phyloP scores from a whole-genome alignment of 2,113 vertebrate genomes.

The Datnioides undecimradiatus region DNA sequence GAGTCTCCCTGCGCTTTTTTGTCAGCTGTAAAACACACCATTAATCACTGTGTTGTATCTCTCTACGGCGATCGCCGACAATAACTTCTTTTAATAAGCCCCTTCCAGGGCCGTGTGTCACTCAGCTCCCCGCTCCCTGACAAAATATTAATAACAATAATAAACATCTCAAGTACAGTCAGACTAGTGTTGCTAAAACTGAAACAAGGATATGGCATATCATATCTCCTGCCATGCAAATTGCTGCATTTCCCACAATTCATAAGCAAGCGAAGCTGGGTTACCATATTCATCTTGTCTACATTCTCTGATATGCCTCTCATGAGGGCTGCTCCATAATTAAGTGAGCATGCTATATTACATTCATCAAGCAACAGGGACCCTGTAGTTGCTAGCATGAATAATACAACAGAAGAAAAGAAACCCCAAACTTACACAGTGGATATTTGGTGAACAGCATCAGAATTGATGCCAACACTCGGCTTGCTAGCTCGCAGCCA shows the following conservation, averaged over 20 bases:
- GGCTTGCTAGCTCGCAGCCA: slow-evolving; percentile 31
- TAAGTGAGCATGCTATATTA: slow-evolving; percentile 71
- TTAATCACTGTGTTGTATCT: slow-evolving; percentile 77
- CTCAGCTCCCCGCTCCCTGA: slow-evolving; percentile 70
- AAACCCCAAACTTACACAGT: slow-evolving; percentile 46
- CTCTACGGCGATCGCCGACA: slow-evolving; percentile 65
- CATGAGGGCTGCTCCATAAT: slow-evolving; percentile 73
- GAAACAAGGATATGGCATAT: slow-evolving; percentile 46
- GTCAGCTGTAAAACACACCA: slow-evolving; percentile 75
- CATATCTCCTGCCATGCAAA: slow-evolving; percentile 67
- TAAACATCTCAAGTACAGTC: slow-evolving; percentile 66
- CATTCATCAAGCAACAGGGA: slow-evolving; percentile 70
- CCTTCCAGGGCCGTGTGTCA: slow-evolving; percentile 69
- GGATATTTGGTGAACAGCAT: slow-evolving; percentile 52
- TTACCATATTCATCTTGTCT: slow-evolving; percentile 69
- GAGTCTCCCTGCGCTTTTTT: slow-evolving; percentile 57
- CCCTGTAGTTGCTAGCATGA: slow-evolving; percentile 56
- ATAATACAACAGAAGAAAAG: slow-evolving; percentile 68
- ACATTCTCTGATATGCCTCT: slow-evolving; percentile 65
- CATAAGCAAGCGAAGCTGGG: slow-evolving; percentile 54
- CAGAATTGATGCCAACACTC: slow-evolving; percentile 39
- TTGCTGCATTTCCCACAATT: slow-evolving; percentile 60
- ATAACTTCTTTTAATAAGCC: slow-evolving; percentile 82
- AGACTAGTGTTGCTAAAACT: slow-evolving; percentile 37
- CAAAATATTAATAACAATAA: slow-evolving; percentile 81